These are phyloP conservation scores for Deilephila elpenor DNA, from an alignment of 2,888 invertebrate species.

Conservation along the genomic window DNA sequence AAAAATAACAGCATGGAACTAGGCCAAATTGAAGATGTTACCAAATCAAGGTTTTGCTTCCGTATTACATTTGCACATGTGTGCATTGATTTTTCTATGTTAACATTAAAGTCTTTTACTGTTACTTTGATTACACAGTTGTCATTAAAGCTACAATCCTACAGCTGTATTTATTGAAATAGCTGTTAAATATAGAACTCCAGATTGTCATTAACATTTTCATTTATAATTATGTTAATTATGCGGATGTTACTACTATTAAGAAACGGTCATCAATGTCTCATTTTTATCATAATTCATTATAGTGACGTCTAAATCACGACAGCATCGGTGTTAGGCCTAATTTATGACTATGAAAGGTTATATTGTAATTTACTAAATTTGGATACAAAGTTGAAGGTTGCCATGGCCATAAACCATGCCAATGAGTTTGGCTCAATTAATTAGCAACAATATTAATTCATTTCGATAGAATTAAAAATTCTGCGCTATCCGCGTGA, in stretches of 20 bases:
- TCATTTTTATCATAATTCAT: not conserved
- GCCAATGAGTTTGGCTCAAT: not conserved
- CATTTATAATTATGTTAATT: not conserved
- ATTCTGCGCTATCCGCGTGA: not conserved
- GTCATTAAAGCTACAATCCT: not conserved
- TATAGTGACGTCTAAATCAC: not conserved
- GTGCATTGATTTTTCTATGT: no score
- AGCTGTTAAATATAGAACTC: not conserved
- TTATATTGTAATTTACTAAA: not conserved
- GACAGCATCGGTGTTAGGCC: not conserved
- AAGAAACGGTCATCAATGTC: not conserved
- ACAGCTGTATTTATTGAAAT: not conserved
- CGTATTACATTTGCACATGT: no score
- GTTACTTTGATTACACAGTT: not conserved
- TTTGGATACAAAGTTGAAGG: conserved; percentile 5
- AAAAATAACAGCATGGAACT: no score
- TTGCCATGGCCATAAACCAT: not conserved
- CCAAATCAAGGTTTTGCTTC: no score
- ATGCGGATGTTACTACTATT: not conserved
- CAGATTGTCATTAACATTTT: not conserved
- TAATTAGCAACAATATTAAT: not conserved
- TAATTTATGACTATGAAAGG: not conserved
- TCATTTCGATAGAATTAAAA: not conserved
- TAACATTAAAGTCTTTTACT: not conserved
- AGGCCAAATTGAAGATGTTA: no score